Evolutionary conservation across 2,888 invertebrate genomes (phyloP), one percentile per base, ranked within the genome.

Genomic region (Chymomyza fuscimana): DNA sequence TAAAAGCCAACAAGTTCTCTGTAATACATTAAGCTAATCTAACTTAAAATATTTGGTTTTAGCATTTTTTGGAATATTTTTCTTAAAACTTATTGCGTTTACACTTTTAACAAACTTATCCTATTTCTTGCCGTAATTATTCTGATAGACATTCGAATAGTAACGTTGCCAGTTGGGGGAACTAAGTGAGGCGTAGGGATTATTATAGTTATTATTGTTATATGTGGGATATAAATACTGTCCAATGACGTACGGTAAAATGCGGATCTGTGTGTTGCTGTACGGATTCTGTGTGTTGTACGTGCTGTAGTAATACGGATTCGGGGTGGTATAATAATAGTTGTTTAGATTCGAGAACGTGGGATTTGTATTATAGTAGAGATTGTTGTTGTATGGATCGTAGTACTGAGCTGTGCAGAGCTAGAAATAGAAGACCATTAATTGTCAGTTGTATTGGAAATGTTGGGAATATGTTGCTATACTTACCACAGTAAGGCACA

Each of bases 161-260:
- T 80, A 80, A 7, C 32, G 70, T 60, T 76, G 87, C 84, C 87
- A 85, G 50, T 85, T 87, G n/a, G 76, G 62, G 7, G 72, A 77
- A 25, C 73, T 63, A 2, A 72, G 25, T 0, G 86, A 69, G 60
- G 82, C 82, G 61, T 85, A 88, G 0, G 85, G 85, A 79, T 85
- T 82, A 4, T 73, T 69, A 5, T 69, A 60, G 69, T 85, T 86
- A 52, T 63, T 86, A 16, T 88, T 86, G 22, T 81, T 76, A 25
- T 88, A 87, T 0, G 73, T 68, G 0, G 85, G 85, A 76, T 88
- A 88, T n/a, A 87, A 60, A 67, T 86, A 88, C 51, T 82, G 81
- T 1, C 89, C 89, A 4, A 89, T 79, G n/a, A 89, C 88, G 70
- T 86, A 87, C 4, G 89, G 89, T 88, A 81, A 90, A 25, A 89